Conservation (phyloP, 2,113 vertebrate genomes). For the Alligator sinensis region DNA sequence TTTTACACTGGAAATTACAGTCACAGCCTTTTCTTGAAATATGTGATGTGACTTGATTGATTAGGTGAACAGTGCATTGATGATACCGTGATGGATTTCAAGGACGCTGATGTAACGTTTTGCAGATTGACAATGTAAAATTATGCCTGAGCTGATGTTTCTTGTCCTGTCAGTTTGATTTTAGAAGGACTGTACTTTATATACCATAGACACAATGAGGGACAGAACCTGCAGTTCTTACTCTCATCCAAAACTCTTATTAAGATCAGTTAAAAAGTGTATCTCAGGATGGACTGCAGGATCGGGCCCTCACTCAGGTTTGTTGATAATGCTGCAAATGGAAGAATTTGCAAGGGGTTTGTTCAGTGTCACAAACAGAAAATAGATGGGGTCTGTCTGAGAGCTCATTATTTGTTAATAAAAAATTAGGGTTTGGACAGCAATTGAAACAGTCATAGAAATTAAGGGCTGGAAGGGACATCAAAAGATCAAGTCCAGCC, state of each 20-base stretch:
- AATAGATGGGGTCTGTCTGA: not conserved
- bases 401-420: too few relatives aligned
- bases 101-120: not conserved
- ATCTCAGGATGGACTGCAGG: not conserved
- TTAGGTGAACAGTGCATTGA: not conserved
- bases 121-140: not conserved
- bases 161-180: not conserved
- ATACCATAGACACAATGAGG: not conserved
- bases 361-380: not conserved
- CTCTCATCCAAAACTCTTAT: not conserved
- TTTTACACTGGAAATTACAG: conserved; percentile 6
- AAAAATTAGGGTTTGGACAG: too few relatives aligned
- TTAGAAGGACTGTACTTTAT: not conserved
- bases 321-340: not conserved
- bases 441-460: too few relatives aligned
- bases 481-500: too few relatives aligned
- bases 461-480: too few relatives aligned
- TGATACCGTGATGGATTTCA: not conserved
- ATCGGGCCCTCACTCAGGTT: not conserved
- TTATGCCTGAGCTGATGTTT: not conserved
- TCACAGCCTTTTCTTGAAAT: conserved; percentile 22
- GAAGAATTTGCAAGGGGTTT: not conserved
- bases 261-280: not conserved
- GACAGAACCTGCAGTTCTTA: not conserved
- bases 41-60: conserved; percentile 14